Percentiles rank a stretch among this genome's conserved stretches.
Conservation (phyloP, 2,113 vertebrate genomes). For the Gulo gulo region DNA sequence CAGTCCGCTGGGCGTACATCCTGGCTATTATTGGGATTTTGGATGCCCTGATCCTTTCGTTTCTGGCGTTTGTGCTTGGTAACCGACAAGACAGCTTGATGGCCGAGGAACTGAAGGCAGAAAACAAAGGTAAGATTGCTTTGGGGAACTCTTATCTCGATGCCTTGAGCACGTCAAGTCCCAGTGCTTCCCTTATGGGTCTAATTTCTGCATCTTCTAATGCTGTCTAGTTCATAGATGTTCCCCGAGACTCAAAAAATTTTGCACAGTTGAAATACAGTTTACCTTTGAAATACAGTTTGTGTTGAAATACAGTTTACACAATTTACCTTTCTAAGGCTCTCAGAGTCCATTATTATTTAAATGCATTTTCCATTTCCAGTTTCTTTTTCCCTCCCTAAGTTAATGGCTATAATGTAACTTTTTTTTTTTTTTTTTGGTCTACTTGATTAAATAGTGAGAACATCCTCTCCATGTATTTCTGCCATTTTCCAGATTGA, state of each 20-base stretch:
- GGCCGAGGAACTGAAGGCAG: conserved; percentile 95
- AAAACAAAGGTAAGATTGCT: conserved; percentile 93
- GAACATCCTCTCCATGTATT: neutral
- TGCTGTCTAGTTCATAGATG: neutral
- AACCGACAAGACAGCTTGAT: conserved; percentile 97
- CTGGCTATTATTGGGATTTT: conserved; percentile 97
- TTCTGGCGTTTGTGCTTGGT: conserved; percentile 97
- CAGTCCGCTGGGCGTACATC: conserved; percentile 97
- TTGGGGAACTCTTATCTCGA: conserved; percentile 54
- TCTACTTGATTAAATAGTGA: neutral
- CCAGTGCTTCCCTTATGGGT: neutral
- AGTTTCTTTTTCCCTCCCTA: neutral
- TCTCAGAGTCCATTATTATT: neutral
- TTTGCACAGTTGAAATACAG: neutral
- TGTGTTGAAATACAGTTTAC: neutral
- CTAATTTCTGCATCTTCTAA: neutral
- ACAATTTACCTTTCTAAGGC: neutral
- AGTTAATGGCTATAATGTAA: neutral
- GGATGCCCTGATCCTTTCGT: conserved; percentile 97
- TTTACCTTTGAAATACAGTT: neutral
- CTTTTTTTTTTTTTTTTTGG: neutral
- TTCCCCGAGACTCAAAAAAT: neutral
- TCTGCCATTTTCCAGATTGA: neutral
- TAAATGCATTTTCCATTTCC: neutral
- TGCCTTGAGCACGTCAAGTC: neutral